Conservation (phyloP, 2,113 vertebrate species). For the Madoqua kirkii region DNA sequence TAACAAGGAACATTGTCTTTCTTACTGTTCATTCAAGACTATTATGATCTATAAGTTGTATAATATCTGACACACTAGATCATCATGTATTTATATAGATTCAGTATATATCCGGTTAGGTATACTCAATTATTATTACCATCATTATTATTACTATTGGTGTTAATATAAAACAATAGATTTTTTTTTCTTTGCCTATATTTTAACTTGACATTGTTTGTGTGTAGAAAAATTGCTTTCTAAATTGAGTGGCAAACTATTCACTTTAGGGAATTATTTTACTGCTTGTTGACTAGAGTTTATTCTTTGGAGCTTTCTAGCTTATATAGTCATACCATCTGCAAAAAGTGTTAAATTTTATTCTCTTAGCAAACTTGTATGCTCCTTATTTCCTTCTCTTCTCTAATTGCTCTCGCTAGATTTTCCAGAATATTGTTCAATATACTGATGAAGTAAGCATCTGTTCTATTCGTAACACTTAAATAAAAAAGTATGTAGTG, state of each 20-base stretch:
- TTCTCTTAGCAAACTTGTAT: not conserved
- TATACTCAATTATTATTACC: not conserved
- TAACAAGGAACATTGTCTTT: not conserved
- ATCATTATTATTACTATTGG: not conserved
- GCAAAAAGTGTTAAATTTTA: not conserved
- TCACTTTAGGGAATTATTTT: not conserved
- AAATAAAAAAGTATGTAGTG: not conserved
- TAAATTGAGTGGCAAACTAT: not conserved
- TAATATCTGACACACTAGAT: not conserved
- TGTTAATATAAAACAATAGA: not conserved
- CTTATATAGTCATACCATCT: not conserved
- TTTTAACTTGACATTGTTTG: not conserved
- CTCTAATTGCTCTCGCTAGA: not conserved
- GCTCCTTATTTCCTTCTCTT: not conserved
- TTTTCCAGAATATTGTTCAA: not conserved
- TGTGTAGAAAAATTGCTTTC: not conserved
- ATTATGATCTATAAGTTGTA: not conserved
- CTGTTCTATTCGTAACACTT: not conserved
- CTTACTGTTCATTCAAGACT: not conserved
- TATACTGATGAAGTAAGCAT: not conserved
- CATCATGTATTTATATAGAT: not conserved
- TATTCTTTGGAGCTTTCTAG: not conserved
- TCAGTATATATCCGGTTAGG: not conserved
- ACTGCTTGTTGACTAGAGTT: not conserved
- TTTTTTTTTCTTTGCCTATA: not conserved